Base-by-base conservation (phyloP, 1,140 invertebrate genomes). In the Conus ventricosus region DNA sequence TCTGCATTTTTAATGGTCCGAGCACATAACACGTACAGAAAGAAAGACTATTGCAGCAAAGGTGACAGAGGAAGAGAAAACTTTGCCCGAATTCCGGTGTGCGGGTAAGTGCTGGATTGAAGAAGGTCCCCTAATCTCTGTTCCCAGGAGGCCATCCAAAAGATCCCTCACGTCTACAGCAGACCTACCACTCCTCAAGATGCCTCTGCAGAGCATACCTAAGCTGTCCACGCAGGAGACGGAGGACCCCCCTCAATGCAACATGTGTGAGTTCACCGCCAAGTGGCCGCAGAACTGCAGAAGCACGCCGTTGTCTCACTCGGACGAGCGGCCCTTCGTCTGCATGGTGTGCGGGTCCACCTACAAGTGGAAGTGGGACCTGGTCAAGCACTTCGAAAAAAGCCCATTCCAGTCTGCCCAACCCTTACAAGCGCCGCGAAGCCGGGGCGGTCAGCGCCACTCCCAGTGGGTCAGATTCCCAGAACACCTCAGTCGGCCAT, bases 281-380 rank as follows among this genome's bases (percentile, higher is more conserved):
- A 94, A 94, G 87, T 95, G 94, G 94, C 94, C 10, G 94, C 94
- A 63, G 95, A 95, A 85, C 90, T 95, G 13, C 94, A 95, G 87
- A 95, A 95, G 78, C 95, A 95, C 91, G 94, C 94, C 27, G 93
- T 94, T 94, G 7, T 94, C 92, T 13, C 94, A 95, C 88, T 95
- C 94, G 13, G 94, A 94, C 84, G 92, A 94, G 51, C 88, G 94
- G 27, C 95, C 94, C 8, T 94, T 94, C 90, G 91, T 94, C 4
- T 95, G 95, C 84, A 93, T 95, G 89, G 93, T 95, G 7, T 95
- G 95, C 90, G 94, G 94, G 20, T 93, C 94, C 13, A 95, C 94
- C 25, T 95, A 95, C 90, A 94, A 95, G 88, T 95, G 95, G 94
- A 94, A 95, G 89, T 95, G 94, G 94, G 94, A 95, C 88, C 90